phyloP scores from a whole-genome alignment of 2,888 invertebrate genomes.

The Drosophila algonquin region DNA sequence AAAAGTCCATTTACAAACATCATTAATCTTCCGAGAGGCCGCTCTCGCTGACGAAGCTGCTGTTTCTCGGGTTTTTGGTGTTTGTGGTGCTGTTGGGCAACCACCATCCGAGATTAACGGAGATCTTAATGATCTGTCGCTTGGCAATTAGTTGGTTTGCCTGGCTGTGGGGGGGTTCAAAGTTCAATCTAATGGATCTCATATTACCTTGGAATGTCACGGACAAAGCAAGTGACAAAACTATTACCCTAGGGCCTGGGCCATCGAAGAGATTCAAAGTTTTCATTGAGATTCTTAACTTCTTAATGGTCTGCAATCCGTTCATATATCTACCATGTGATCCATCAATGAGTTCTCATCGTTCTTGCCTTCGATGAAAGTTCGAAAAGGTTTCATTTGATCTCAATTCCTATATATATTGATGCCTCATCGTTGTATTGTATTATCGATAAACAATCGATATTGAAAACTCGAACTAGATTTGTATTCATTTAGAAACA shows the following conservation, averaged over 20 bases:
- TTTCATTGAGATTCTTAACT: too few species aligned
- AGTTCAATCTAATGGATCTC: background rate
- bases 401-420: too few species aligned
- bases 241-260: background rate
- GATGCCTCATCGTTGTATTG: too few species aligned
- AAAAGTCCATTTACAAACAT: constrained; percentile 43
- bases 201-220: background rate
- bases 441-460: too few species aligned
- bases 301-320: too few species aligned
- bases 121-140: background rate
- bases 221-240: background rate
- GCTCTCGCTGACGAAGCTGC: constrained; percentile 12
- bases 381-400: background rate
- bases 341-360: too few species aligned
- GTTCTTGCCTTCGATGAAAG: too few species aligned
- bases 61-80: background rate
- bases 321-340: too few species aligned
- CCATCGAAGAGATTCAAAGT: background rate
- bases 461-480: too few species aligned
- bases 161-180: background rate
- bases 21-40: constrained; percentile 37
- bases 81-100: constrained; percentile 22
- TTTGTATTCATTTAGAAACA: too few species aligned
- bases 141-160: background rate
- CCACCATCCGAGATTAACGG: constrained; percentile 13